These are phyloP conservation scores for Yponomeuta evonymella DNA, from an alignment of 2,888 invertebrate genomes.

Conservation along the genomic window DNA sequence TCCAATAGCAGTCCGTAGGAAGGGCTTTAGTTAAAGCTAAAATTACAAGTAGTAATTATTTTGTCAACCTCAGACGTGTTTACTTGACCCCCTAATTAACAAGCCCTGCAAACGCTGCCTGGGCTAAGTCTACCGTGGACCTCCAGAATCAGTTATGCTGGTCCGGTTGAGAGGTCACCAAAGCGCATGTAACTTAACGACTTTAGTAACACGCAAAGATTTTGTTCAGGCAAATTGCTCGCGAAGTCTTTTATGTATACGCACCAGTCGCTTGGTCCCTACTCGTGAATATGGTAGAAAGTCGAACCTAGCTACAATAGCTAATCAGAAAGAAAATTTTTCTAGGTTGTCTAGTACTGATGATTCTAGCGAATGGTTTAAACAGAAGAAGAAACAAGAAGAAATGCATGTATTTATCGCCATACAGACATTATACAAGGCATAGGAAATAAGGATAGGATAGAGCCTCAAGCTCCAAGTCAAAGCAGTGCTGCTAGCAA, in stretches of 20 bases:
- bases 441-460: too few species aligned
- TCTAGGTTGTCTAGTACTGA: neutral
- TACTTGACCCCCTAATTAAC: slow-evolving; percentile 1
- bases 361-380: too few species aligned
- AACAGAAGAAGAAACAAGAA: too few species aligned
- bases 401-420: too few species aligned
- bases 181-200: neutral
- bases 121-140: neutral
- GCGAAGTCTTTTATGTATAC: slow-evolving; percentile 13
- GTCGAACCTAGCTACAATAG: neutral
- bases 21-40: neutral
- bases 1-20: neutral
- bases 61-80: neutral
- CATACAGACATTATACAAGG: too few species aligned
- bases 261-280: neutral
- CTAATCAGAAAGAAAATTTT: neutral
- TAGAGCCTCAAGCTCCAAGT: too few species aligned
- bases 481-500: too few species aligned
- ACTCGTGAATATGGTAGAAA: neutral
- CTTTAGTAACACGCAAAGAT: neutral
- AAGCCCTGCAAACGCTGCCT: neutral
- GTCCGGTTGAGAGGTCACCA: neutral
- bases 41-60: slow-evolving; percentile 4
- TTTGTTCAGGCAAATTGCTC: neutral
- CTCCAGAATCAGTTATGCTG: neutral